Conservation (phyloP, 2,113 vertebrate genomes). For the Rallus limicola region DNA sequence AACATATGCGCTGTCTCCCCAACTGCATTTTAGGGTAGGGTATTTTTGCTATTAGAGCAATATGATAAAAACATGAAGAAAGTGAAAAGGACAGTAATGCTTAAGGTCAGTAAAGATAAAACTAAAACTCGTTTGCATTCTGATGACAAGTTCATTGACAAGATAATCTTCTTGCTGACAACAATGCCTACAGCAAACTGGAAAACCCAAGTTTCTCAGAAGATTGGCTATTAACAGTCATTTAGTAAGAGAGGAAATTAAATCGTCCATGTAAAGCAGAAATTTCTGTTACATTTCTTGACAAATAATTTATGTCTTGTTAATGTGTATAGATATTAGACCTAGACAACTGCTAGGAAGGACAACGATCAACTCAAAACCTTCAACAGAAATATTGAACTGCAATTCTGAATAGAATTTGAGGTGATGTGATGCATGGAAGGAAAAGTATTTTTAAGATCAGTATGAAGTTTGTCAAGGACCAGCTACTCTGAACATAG, state of each 20-base stretch:
- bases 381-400: background rate
- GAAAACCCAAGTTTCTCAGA: background rate
- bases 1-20: background rate
- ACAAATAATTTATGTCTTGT: background rate
- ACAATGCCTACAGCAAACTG: background rate
- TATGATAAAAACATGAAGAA: background rate
- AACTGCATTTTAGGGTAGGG: background rate
- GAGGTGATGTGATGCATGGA: background rate
- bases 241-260: background rate
- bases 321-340: background rate
- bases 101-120: constrained; percentile 15
- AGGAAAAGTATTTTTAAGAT: background rate
- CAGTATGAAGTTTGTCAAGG: background rate
- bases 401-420: background rate
- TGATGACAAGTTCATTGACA: background rate
- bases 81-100: background rate
- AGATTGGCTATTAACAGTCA: background rate
- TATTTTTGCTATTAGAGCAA: background rate
- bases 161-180: background rate
- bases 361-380: background rate
- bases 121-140: background rate
- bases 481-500: background rate
- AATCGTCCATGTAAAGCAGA: background rate
- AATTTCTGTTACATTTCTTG: background rate
- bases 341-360: background rate